Evolutionary conservation across 2,113 vertebrate species (phyloP).

Genomic region (Neotoma lepida): DNA sequence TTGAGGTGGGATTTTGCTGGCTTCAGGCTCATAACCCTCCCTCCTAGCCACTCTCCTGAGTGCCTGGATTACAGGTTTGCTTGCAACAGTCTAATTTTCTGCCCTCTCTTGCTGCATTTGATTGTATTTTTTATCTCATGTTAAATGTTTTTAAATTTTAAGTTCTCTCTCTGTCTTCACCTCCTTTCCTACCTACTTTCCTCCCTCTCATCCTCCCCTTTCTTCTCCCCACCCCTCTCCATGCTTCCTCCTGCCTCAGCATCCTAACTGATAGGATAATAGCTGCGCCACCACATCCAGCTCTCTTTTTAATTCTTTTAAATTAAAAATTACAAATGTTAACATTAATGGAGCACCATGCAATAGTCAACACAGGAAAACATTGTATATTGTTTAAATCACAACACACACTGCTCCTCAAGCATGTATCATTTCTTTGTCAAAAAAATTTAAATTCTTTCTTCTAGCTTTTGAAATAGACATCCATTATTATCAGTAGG

Average conservation of each 20-base stretch:
- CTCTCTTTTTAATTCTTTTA: neutral
- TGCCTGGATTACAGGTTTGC: neutral
- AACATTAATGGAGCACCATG: neutral
- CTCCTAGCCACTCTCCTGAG: neutral
- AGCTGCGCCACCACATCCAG: neutral
- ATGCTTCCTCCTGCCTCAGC: neutral
- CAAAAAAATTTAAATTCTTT: neutral
- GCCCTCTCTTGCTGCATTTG: neutral
- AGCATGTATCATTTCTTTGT: too few species aligned
- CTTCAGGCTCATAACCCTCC: too few species aligned
- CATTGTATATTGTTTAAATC: neutral
- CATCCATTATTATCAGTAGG: neutral
- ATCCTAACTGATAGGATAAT: neutral
- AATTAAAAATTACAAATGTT: neutral
- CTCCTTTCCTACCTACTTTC: neutral
- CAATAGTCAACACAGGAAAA: neutral
- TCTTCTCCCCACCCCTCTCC: neutral
- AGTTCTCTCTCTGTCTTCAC: neutral
- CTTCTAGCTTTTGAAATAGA: neutral
- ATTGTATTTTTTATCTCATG: neutral
- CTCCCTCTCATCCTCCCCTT: accelerated
- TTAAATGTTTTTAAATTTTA: neutral
- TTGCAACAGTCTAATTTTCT: neutral
- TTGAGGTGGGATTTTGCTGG: neutral
- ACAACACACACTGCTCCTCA: neutral